A percentile compares a stretch with the other conserved stretches of the same genome.
These are phyloP conservation scores for Dromococcyx pavoninus DNA, from an alignment of 2,797 vertebrate species.

Conservation along the genomic window DNA sequence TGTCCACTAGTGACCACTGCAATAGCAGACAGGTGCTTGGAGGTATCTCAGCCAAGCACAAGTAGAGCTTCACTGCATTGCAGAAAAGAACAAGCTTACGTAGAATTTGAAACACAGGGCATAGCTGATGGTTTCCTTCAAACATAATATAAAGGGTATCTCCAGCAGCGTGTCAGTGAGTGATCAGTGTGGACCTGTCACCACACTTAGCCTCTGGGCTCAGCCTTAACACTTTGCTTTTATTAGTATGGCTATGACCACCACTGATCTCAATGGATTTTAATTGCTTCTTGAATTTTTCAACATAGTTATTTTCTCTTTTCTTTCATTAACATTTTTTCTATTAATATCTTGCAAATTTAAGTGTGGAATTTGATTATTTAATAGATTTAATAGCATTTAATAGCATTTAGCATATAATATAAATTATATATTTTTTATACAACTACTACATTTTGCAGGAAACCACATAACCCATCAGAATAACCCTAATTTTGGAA, in stretches of 20 bases:
- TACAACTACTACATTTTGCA: background rate
- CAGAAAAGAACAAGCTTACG: background rate
- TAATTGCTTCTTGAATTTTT: background rate
- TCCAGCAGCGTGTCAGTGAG: background rate
- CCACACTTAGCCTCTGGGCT: background rate
- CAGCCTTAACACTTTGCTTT: background rate
- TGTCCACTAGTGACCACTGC: background rate
- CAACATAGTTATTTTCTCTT: background rate
- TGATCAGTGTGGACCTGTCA: too few relatives aligned
- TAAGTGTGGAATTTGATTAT: background rate
- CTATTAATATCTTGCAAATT: background rate
- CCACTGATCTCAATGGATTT: background rate
- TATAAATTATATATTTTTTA: background rate
- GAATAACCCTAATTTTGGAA: background rate
- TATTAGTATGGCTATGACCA: background rate
- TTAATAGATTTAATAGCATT: background rate
- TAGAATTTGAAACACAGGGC: background rate
- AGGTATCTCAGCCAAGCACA: background rate
- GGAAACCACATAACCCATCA: background rate
- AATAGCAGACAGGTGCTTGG: background rate
- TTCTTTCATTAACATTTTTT: background rate
- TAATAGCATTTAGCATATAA: background rate
- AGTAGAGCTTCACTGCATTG: background rate
- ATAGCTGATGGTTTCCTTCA: background rate
- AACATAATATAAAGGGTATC: background rate